Percentiles rank a stretch among this genome's conserved stretches.
Conservation (phyloP, 2,888 invertebrate species). For the Odontocerum albicorne region DNA sequence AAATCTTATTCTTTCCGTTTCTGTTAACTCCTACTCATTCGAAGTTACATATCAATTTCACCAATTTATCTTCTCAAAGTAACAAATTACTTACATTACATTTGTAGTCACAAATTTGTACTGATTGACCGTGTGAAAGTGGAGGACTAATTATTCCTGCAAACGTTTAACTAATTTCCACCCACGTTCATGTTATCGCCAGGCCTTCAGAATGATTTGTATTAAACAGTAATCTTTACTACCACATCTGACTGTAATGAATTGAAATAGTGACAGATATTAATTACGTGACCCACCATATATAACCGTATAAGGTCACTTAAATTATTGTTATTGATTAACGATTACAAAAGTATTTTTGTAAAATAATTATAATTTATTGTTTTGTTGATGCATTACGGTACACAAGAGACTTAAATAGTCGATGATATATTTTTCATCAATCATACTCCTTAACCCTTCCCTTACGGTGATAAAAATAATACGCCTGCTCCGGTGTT, state of each 20-base stretch:
- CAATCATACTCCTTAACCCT: no score
- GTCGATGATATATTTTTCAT: no score
- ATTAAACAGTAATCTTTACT: slow-evolving; percentile 18
- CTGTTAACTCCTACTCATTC: no score
- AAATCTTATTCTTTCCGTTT: no score
- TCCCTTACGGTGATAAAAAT: no score
- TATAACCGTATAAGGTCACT: neutral
- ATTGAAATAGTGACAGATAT: slow-evolving; percentile 21
- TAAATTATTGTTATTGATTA: neutral
- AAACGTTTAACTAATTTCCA: slow-evolving; percentile 18
- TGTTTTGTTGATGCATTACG: no score
- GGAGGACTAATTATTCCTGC: slow-evolving; percentile 14
- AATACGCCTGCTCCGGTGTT: no score
- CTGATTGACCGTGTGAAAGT: slow-evolving; percentile 27
- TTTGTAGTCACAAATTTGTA: no score
- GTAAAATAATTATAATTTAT: neutral
- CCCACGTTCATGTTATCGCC: slow-evolving; percentile 18
- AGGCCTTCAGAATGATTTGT: slow-evolving; percentile 18
- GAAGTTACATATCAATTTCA: no score
- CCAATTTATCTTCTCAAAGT: no score
- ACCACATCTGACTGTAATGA: slow-evolving; percentile 1
- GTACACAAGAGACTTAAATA: no score
- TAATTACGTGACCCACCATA: slow-evolving; percentile 1
- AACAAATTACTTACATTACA: no score
- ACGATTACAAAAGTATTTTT: neutral